Conservation (phyloP, 2,888 invertebrate species). For the Sinhomidia bicolor region DNA sequence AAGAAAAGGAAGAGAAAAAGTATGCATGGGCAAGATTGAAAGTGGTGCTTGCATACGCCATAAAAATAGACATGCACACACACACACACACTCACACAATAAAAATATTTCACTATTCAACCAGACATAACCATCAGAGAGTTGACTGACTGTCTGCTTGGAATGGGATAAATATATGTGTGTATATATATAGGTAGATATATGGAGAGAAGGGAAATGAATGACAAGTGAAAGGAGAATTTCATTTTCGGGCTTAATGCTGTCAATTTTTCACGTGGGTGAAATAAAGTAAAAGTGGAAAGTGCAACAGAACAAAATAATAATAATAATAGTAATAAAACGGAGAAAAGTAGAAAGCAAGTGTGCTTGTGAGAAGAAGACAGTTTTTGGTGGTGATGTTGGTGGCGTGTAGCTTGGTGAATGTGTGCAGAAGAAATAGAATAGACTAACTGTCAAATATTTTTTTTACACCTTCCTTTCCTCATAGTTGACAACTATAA, state of each 20-base stretch:
- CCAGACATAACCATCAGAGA: not conserved
- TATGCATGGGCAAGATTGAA: conserved; percentile 7
- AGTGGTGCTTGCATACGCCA: not conserved
- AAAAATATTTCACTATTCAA: no score
- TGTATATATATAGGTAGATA: no score
- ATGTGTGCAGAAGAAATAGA: conserved; percentile 8
- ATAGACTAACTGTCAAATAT: conserved; percentile 9
- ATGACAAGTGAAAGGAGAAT: conserved; percentile 52
- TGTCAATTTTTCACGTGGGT: conserved; percentile 38
- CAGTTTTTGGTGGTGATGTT: not conserved
- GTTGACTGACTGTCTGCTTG: conserved; percentile 17
- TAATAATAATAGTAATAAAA: no score
- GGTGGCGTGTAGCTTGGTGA: not conserved
- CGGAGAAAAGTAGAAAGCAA: no score
- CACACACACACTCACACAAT: not conserved
- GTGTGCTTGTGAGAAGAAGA: not conserved
- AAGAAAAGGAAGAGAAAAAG: no score
- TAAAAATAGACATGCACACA: not conserved
- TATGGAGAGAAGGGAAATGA: conserved; percentile 21
- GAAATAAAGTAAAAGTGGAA: conserved; percentile 25
- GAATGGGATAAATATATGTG: no score
- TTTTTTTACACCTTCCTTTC: conserved; percentile 21
- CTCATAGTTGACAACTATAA: not conserved
- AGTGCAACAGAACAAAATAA: not conserved
- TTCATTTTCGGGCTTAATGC: conserved; percentile 39